Base-by-base conservation (phyloP, 2,797 vertebrate genomes). In the Sebastes taczanowskii region DNA sequence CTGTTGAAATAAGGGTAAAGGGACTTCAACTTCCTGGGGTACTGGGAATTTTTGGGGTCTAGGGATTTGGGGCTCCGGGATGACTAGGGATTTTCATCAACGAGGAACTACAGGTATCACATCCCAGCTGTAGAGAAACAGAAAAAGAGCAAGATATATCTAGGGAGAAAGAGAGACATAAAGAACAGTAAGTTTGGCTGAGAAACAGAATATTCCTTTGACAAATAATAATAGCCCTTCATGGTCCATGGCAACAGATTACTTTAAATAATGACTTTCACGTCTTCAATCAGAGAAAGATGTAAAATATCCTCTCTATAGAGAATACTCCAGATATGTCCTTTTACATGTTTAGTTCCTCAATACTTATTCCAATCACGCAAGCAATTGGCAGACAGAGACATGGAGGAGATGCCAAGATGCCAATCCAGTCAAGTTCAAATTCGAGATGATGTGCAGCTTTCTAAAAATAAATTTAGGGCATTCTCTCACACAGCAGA, bases 231-330 rank as follows among this genome's bases (percentile, higher is more conserved):
- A 65, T 32, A 84, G 58, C 34, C 49, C 3, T 23, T 68, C 1
- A 74, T 81, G 34, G 84, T 79, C 78, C 84, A 86, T 83, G 76
- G 80, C 77, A 90, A 82, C 85, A 72, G 16, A 59, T 71, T 78
- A 73, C 23, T 60, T 78, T 67, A 80, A n/a, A 23, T 52, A 70
- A 63, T 34, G 18, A 29, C 55, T 65, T 75, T 80, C 27, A 72
- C 3, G 7, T 30, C 27, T 61, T 74, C 22, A 67, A 29, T 61
- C 38, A 63, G 6, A 65, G n/a, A 4, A 32, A 34, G 22, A 68
- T 71, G 29, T 65, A 14, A 65, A 71, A 64, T 27, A 46, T 27
- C 32, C 32, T 77, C n/a, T 22, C 11, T 4, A 42, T 16, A 5
- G 25, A 42, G 11, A 80, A 23, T 13, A 1, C 56, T 74, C n/a